phyloP scores from a whole-genome alignment of 2,888 invertebrate genomes.

The Neoitamus cyanurus region DNA sequence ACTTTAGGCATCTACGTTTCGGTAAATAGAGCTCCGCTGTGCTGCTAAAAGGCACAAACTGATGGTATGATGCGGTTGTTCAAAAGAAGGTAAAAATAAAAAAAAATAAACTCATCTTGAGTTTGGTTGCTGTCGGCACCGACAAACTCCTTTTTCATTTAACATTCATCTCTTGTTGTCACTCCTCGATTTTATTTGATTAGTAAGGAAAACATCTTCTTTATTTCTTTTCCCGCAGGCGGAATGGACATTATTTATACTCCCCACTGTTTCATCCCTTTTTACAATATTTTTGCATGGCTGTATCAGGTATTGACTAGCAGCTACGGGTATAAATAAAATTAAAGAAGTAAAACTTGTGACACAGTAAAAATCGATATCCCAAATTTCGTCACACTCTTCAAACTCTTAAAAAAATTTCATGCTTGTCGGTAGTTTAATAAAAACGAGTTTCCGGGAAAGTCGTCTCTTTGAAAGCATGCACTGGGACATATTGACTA shows the following conservation, averaged over 20 bases:
- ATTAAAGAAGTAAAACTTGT: background rate
- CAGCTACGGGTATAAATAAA: background rate
- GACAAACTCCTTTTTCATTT: background rate
- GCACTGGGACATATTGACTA: background rate
- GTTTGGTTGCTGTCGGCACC: background rate
- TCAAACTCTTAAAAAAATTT: conserved; percentile 2
- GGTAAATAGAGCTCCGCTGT: conserved; percentile 48
- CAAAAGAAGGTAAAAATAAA: conserved; percentile 23
- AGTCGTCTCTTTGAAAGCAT: background rate
- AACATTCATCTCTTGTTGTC: background rate
- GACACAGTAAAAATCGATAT: conserved; percentile 2
- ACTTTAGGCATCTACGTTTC: conserved; percentile 48
- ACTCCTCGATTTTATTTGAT: background rate
- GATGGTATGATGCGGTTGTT: conserved; percentile 46
- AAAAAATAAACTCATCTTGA: background rate
- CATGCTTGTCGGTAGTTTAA: conserved; percentile 17
- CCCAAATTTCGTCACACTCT: conserved; percentile 35
- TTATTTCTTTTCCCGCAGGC: background rate
- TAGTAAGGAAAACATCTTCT: background rate
- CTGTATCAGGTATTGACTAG: no score
- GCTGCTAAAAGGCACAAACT: conserved; percentile 50
- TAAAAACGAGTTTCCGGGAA: conserved; percentile 4
- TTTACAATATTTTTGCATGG: background rate
- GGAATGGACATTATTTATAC: background rate
- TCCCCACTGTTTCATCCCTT: background rate